Evolutionary conservation across 2,113 vertebrate species (phyloP).

Genomic region (Alligator mississippiensis): DNA sequence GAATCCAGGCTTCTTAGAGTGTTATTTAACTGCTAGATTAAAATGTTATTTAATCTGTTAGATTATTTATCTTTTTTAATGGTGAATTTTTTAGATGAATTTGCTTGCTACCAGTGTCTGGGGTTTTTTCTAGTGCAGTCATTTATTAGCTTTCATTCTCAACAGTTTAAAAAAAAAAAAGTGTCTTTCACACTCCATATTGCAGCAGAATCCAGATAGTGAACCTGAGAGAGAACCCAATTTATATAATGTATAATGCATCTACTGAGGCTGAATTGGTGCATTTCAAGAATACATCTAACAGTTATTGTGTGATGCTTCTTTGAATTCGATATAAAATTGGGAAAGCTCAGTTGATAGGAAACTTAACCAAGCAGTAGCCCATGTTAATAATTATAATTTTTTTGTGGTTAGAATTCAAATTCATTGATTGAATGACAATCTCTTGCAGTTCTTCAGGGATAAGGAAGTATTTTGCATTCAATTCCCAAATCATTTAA

Average conservation of each 20-base stretch:
- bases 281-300: background rate
- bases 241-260: fast-evolving
- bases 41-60: too few species aligned
- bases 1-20: too few species aligned
- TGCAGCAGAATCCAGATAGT: background rate
- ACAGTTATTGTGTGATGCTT: background rate
- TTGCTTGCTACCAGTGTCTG: background rate
- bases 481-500: background rate
- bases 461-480: background rate
- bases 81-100: background rate
- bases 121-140: background rate
- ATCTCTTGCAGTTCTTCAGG: background rate
- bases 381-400: background rate
- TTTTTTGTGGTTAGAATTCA: background rate
- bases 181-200: background rate
- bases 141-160: background rate
- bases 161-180: background rate
- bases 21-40: too few species aligned
- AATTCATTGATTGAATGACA: background rate
- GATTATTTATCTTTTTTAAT: background rate
- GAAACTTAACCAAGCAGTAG: background rate
- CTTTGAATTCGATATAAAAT: background rate
- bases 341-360: background rate
- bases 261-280: background rate
- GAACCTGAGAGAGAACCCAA: background rate